Evolutionary conservation across 2,797 vertebrate genomes (phyloP).

Genomic region (Sebastes reedi): DNA sequence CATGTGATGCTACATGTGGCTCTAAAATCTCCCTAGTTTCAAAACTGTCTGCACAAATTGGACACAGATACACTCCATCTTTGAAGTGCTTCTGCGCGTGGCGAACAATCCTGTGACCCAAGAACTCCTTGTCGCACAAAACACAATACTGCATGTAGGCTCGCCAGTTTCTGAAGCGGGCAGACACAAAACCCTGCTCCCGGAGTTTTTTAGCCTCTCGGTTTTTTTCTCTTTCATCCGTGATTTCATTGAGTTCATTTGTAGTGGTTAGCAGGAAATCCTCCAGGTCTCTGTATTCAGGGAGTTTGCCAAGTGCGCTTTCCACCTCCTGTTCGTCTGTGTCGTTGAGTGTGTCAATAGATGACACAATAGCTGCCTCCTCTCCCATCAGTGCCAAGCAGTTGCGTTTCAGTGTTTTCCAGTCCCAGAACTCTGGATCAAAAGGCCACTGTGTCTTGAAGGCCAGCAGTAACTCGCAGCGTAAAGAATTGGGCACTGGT

Average conservation of each 20-base stretch:
- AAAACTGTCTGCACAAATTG: conserved; percentile 97
- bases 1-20: conserved; percentile 97
- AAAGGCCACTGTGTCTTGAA: conserved; percentile 99
- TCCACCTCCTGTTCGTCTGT: conserved; percentile 93
- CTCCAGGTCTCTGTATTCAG: conserved; percentile 88
- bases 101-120: conserved; percentile 97
- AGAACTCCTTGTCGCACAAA: conserved; percentile 97
- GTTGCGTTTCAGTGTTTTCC: conserved; percentile 98
- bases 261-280: conserved; percentile 89
- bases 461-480: conserved; percentile 97
- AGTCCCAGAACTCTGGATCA: conserved; percentile 99
- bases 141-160: conserved; percentile 99
- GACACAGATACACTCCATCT: conserved; percentile 97
- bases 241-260: conserved; percentile 87
- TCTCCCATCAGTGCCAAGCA: conserved; percentile 99
- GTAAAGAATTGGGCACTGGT: conserved; percentile 97
- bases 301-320: conserved; percentile 86
- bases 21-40: conserved; percentile 95
- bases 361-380: conserved; percentile 97
- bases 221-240: conserved; percentile 94
- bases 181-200: conserved; percentile 96
- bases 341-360: conserved; percentile 96
- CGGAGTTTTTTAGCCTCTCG: conserved; percentile 94
- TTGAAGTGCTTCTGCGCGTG: conserved; percentile 99
- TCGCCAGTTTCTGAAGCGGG: conserved; percentile 98